Conservation (phyloP, 2,113 vertebrate species). For the Rhadina sibilatrix region DNA sequence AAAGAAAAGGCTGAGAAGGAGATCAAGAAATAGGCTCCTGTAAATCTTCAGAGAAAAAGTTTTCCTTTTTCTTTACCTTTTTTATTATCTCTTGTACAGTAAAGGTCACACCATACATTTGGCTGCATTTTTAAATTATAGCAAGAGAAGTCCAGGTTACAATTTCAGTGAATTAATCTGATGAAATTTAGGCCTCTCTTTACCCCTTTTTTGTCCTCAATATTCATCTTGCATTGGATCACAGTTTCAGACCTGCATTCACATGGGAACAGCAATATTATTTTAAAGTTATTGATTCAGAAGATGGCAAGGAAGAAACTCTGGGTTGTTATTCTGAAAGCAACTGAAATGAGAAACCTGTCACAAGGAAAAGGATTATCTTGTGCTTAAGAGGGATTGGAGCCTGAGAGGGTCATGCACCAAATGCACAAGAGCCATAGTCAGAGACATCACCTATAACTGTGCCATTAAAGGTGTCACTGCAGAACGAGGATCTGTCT, state of each 20-base stretch:
- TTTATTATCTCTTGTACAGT: neutral
- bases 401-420: neutral
- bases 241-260: slow-evolving; percentile 21
- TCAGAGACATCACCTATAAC: neutral
- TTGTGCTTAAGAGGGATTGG: neutral
- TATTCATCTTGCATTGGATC: slow-evolving; percentile 10
- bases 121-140: neutral
- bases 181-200: neutral
- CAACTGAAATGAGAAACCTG: slow-evolving; percentile 50
- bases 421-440: neutral
- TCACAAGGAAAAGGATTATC: slow-evolving; percentile 27
- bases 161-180: slow-evolving; percentile 3
- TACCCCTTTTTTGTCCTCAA: neutral
- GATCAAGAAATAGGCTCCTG: neutral
- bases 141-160: neutral
- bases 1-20: neutral
- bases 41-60: neutral
- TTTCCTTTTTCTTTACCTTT: neutral
- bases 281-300: slow-evolving; percentile 67
- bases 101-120: neutral
- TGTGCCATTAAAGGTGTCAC: neutral
- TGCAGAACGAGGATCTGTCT: neutral
- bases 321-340: slow-evolving; percentile 18
- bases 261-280: slow-evolving; percentile 33
- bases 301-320: slow-evolving; percentile 59